These are phyloP conservation scores for Neoscelio sp. DNA, from an alignment of 2,888 invertebrate species.

Conservation along the genomic window DNA sequence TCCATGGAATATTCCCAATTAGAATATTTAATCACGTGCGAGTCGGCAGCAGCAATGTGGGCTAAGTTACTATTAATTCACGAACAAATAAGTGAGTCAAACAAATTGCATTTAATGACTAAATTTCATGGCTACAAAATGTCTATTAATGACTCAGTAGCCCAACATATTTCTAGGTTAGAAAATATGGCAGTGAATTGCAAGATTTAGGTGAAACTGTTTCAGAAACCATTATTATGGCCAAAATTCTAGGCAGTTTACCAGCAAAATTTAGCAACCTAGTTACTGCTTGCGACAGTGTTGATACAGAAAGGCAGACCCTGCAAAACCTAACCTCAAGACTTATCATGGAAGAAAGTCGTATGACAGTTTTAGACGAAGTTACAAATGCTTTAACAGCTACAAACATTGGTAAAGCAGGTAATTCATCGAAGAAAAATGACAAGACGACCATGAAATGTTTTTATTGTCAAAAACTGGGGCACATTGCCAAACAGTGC, in stretches of 20 bases:
- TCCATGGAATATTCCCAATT: conserved; percentile 29
- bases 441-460: background rate
- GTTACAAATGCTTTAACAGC: conserved; percentile 27
- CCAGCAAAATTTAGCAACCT: conserved; percentile 62
- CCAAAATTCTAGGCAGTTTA: conserved; percentile 69
- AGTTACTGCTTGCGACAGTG: conserved; percentile 67
- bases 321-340: conserved; percentile 49
- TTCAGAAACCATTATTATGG: conserved; percentile 62
- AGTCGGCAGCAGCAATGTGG: conserved; percentile 15
- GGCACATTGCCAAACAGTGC: background rate
- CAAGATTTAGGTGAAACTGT: conserved; percentile 66
- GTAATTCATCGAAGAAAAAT: conserved; percentile 1
- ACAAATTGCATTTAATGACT: conserved; percentile 13
- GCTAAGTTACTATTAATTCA: conserved; percentile 3
- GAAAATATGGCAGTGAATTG: too few relatives aligned
- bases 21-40: conserved; percentile 25
- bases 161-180: too few relatives aligned
- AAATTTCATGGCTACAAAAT: conserved; percentile 1
- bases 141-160: too few relatives aligned
- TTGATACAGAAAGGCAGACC: conserved; percentile 58
- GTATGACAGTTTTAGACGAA: conserved; percentile 11
- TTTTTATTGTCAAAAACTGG: conserved; percentile 1
- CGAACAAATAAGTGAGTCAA: conserved; percentile 19
- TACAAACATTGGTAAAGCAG: background rate
- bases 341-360: conserved; percentile 52